Percentiles rank a stretch among this genome's conserved stretches.
These are phyloP conservation scores for Patagioenas fasciata DNA, from an alignment of 2,113 vertebrate species.

Conservation along the genomic window DNA sequence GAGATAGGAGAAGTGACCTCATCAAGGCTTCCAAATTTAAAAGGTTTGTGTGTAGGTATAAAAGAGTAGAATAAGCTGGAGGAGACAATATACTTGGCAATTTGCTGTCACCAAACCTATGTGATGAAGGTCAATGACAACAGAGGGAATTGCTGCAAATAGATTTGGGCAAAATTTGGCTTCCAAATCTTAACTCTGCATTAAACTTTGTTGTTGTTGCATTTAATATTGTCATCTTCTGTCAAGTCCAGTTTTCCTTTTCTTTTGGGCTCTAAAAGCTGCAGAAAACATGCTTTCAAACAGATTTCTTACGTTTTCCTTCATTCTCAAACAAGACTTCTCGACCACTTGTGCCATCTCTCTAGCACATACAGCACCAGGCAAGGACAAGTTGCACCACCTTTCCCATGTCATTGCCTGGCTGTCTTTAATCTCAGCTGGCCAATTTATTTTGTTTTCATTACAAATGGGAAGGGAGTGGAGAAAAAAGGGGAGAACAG, in stretches of 20 bases:
- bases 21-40: background rate
- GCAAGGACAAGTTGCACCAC: constrained; percentile 24
- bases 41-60: background rate
- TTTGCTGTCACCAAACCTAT: background rate
- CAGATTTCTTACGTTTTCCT: background rate
- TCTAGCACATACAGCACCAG: background rate
- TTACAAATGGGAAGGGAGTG: background rate
- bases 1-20: background rate
- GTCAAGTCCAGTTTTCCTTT: background rate
- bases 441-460: constrained; percentile 33
- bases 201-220: background rate
- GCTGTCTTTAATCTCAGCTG: constrained; percentile 32
- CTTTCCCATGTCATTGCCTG: constrained; percentile 36
- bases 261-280: background rate
- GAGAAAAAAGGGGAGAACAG: constrained; percentile 15
- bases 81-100: background rate
- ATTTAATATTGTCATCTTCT: background rate
- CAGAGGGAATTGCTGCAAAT: background rate
- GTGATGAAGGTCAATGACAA: background rate
- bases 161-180: background rate
- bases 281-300: background rate
- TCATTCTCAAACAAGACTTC: background rate
- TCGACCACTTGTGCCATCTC: background rate
- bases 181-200: background rate
- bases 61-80: background rate